Evolutionary conservation across 2,797 vertebrate genomes (phyloP).

Genomic region (Nannoperca obscura): DNA sequence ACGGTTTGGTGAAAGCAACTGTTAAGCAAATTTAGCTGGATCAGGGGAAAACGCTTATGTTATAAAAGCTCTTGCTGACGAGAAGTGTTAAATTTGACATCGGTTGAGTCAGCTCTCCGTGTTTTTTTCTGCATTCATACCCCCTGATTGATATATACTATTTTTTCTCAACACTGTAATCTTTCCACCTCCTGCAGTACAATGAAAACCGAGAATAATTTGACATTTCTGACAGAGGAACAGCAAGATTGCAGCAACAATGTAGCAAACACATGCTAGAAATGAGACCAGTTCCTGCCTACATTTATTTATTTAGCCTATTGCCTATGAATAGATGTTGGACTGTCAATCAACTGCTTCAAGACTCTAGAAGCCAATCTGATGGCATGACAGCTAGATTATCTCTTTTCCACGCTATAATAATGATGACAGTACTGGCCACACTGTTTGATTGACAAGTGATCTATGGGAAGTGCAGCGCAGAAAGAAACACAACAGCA

Average conservation of each 20-base stretch:
- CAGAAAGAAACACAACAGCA: constrained; percentile 37
- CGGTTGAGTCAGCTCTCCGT: neutral
- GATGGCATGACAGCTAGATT: constrained; percentile 60
- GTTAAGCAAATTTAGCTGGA: constrained; percentile 41
- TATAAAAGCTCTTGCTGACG: constrained; percentile 34
- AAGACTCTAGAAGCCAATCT: constrained; percentile 31
- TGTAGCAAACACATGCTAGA: constrained; percentile 8
- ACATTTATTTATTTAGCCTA: constrained; percentile 41
- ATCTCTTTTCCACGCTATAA: constrained; percentile 45
- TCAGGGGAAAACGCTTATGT: constrained; percentile 29
- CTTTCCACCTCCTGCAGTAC: constrained; percentile 16
- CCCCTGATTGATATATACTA: constrained; percentile 29
- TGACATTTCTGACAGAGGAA: constrained; percentile 13
- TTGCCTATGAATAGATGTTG: constrained; percentile 36
- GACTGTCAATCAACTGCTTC: constrained; percentile 57
- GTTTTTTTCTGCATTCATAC: constrained; percentile 3
- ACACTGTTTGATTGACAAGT: constrained; percentile 54
- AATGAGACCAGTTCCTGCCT: constrained; percentile 30
- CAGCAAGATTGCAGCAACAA: neutral
- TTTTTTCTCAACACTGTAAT: constrained; percentile 30
- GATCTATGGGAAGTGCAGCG: constrained; percentile 36
- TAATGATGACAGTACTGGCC: constrained; percentile 37
- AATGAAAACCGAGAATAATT: constrained; percentile 10
- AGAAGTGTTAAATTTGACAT: constrained; percentile 31
- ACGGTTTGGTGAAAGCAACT: constrained; percentile 29